phyloP scores from a whole-genome alignment of 2,888 invertebrate species.

The Prenolepis imparis region DNA sequence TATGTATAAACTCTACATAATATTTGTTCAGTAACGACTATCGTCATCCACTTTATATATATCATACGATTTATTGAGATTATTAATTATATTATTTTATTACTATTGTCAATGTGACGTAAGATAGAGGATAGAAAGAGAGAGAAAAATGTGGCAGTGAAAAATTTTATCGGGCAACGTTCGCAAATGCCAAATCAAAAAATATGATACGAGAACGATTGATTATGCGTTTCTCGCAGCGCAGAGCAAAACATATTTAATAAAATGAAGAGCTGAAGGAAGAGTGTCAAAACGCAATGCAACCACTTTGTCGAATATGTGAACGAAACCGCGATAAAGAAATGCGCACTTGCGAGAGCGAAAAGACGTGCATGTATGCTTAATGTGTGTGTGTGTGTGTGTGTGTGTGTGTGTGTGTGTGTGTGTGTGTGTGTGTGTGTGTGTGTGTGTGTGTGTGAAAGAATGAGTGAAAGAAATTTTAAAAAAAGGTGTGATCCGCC shows the following conservation, averaged over 20 bases:
- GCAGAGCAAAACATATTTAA: conserved; percentile 37
- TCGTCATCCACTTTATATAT: conserved; percentile 68
- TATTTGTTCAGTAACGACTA: conserved; percentile 80
- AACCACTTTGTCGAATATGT: conserved; percentile 67
- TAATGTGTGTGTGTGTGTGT: neutral
- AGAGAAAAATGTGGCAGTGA: conserved; percentile 41
- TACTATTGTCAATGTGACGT: conserved; percentile 77
- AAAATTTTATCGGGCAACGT: conserved; percentile 75
- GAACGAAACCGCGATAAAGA: conserved; percentile 50
- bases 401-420: neutral
- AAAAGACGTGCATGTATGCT: neutral
- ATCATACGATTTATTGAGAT: conserved; percentile 59
- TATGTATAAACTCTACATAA: conserved; percentile 77
- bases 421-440: neutral
- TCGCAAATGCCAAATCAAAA: conserved; percentile 82
- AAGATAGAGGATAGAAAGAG: conserved; percentile 27
- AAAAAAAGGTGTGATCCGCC: conserved; percentile 60
- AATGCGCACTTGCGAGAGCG: conserved; percentile 4
- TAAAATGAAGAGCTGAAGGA: conserved; percentile 11
- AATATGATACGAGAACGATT: conserved; percentile 59
- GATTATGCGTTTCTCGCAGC: conserved; percentile 27
- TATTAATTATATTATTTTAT: conserved; percentile 79
- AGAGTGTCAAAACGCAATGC: conserved; percentile 48
- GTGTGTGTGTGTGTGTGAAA: neutral
- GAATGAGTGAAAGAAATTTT: conserved; percentile 31